Conservation (phyloP, 2,797 vertebrate species). For the Rhinichthys osculus region DNA sequence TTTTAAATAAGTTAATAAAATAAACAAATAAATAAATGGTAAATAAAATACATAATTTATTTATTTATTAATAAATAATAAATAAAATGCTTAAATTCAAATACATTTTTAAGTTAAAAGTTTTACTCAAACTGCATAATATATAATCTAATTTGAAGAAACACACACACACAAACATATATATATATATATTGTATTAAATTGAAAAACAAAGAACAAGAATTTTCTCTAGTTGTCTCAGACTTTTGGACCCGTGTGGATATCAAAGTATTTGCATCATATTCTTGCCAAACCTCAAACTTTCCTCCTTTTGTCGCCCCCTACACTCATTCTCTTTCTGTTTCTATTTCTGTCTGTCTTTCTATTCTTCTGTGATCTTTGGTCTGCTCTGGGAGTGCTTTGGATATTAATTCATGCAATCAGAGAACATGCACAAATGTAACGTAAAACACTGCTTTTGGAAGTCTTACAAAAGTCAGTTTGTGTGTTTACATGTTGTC, state of each 20-base stretch:
- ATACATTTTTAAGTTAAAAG: not conserved
- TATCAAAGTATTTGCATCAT: not conserved
- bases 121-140: not conserved
- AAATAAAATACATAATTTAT: not conserved
- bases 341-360: constrained; percentile 9
- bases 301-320: constrained; percentile 1
- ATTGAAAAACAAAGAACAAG: not conserved
- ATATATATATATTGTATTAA: not conserved
- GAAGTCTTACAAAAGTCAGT: not conserved
- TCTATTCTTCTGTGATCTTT: constrained; percentile 15
- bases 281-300: constrained; percentile 16
- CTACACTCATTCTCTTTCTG: not conserved
- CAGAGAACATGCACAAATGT: not conserved
- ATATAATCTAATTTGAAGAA: too few relatives aligned
- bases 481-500: not conserved
- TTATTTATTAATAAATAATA: not conserved
- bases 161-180: too few relatives aligned
- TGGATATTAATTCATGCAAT: constrained; percentile 12
- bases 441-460: not conserved
- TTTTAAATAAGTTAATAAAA: not conserved
- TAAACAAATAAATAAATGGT: not conserved
- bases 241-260: constrained; percentile 1
- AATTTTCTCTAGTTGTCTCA: not conserved
- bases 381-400: not conserved
- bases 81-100: not conserved